A percentile compares a stretch with the other conserved stretches of the same genome.
phyloP scores from a whole-genome alignment of 1,140 invertebrate species.

The Procambarus virginalis region DNA sequence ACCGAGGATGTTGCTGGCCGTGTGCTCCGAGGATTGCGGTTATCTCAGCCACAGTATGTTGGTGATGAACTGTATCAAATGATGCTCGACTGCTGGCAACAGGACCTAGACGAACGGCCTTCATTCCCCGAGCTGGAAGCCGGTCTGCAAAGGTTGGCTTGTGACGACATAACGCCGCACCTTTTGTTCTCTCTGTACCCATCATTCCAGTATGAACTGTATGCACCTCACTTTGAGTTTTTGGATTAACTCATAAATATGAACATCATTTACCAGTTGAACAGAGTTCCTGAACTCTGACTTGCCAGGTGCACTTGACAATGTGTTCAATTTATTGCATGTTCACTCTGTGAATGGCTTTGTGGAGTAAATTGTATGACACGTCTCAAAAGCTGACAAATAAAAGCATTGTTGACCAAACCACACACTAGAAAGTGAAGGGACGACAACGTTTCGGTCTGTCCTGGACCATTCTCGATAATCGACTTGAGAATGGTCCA shows the following conservation, averaged over 20 bases:
- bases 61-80: constrained; percentile 87
- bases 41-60: constrained; percentile 81
- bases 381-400: background rate
- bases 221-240: constrained; percentile 69
- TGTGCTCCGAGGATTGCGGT: constrained; percentile 81
- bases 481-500: too few relatives aligned
- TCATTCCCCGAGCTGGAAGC: constrained; percentile 78
- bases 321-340: background rate
- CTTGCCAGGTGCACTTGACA: background rate
- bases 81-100: constrained; percentile 88
- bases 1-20: constrained; percentile 82
- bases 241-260: constrained; percentile 46
- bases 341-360: background rate
- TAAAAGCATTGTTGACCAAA: background rate
- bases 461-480: too few relatives aligned
- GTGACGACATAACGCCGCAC: constrained; percentile 54
- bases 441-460: too few relatives aligned
- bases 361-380: background rate
- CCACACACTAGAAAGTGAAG: too few relatives aligned
- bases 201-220: constrained; percentile 70
- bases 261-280: background rate
- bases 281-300: background rate
- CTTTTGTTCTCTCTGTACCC: constrained; percentile 68
- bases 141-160: constrained; percentile 33
- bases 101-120: constrained; percentile 86